Base-by-base conservation (phyloP, 2,888 invertebrate genomes). In the Drosophila barbarae region DNA sequence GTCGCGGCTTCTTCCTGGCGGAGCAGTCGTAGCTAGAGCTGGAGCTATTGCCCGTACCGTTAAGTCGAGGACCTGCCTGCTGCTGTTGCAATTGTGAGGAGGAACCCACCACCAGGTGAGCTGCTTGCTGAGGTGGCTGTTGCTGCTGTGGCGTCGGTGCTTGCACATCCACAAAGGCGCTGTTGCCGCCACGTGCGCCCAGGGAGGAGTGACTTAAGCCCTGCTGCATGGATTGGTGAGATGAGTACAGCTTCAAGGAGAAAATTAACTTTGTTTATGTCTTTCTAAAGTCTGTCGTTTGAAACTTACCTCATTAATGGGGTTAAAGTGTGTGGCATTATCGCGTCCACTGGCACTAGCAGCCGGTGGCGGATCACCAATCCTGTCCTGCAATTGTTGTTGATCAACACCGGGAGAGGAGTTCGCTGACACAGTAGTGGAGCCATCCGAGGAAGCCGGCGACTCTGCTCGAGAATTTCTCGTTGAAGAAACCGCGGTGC, bases 1-100 rank as follows among this genome's bases (percentile, higher is more conserved):
- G 97, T 65, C 98, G 91, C 0, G 98, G 96, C 86, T 98, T 97
- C 89, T 98, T 98, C 63, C 98, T 91, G 0, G 97, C 96, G 7
- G 93, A 91, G 49, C 90, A 89, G 70, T 91, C 91, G 56, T 90
- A 90, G 59, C 68, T 49, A 1, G 64, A 44, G 13, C 35, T 64
- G 30, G 52, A 63, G 46, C 57, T 51, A 18, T 57, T 53, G 7
- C 70, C 55, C 39, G 76, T 90, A 35, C 90, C 87, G 73, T 90
- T 89, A 63, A 87, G 68, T 13, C 87, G 85, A 63, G 74, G 64
- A 32, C 77, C 58, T 41, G 77, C 67, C 10, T 69, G 83, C 53
- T 58, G 50, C 36, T 69, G 82, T 53, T 57, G 50, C 41, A 66
- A 18, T 18, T 71, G 72, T 39, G 59, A 51, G 12, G 69, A 42